Percentiles rank a stretch among this genome's conserved stretches.
These are phyloP conservation scores for Euschistus heros DNA, from an alignment of 1,140 invertebrate genomes.

Conservation along the genomic window DNA sequence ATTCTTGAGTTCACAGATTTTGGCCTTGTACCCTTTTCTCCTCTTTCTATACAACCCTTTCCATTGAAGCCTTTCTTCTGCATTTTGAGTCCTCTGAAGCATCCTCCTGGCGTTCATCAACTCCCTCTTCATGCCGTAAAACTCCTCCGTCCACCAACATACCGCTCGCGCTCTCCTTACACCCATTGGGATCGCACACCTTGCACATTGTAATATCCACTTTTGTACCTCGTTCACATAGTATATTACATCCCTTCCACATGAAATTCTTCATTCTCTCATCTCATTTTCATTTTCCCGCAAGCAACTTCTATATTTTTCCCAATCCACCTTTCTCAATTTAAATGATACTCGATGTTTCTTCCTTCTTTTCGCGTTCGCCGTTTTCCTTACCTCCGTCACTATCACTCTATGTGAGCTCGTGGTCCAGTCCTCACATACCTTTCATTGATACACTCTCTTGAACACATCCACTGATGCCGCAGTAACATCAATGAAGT, in stretches of 20 bases:
- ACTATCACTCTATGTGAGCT: not conserved
- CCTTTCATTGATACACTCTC: too few species aligned
- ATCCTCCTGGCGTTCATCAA: not conserved
- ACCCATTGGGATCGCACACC: not conserved
- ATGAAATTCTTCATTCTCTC: not conserved
- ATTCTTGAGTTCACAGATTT: not conserved
- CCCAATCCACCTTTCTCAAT: not conserved
- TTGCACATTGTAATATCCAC: not conserved
- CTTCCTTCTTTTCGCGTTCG: not conserved
- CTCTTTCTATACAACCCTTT: not conserved
- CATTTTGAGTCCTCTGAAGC: not conserved
- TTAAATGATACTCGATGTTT: not conserved
- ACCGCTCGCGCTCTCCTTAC: not conserved
- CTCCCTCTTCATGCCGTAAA: not conserved
- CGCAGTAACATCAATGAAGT: not conserved
- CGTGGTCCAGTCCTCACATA: not conserved
- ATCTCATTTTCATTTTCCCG: not conserved
- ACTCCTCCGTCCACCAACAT: not conserved
- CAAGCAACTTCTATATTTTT: not conserved
- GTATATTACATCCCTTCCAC: not conserved
- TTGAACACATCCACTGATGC: not conserved
- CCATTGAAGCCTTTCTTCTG: not conserved
- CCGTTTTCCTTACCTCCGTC: not conserved
- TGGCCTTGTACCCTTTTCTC: not conserved
- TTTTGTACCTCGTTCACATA: not conserved